A percentile compares a stretch with the other conserved stretches of the same genome.
Evolutionary conservation across 2,797 vertebrate species (phyloP).

Genomic region (Notamacropus eugenii): DNA sequence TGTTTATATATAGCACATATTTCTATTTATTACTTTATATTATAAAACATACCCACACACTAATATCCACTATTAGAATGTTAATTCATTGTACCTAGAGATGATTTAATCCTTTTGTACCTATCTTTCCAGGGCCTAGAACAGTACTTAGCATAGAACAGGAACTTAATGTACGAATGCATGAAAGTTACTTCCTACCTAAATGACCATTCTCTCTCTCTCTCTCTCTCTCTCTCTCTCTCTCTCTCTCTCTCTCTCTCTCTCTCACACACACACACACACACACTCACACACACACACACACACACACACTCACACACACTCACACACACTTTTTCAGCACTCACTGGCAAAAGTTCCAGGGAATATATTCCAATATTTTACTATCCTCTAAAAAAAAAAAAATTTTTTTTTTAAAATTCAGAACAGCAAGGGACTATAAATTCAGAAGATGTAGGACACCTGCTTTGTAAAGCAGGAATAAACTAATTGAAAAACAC

Average conservation of each 20-base stretch:
- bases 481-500: constrained; percentile 5
- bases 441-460: background rate
- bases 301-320: no score
- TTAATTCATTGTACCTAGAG: background rate
- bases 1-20: background rate
- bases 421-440: background rate
- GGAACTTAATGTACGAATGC: background rate
- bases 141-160: background rate
- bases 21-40: background rate
- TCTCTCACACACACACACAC: no score
- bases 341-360: background rate
- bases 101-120: background rate
- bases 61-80: background rate
- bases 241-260: no score
- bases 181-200: no score
- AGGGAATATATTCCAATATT: no score
- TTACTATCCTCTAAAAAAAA: no score
- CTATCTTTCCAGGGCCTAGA: background rate
- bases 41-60: background rate
- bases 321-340: background rate
- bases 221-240: no score
- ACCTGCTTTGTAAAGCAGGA: background rate
- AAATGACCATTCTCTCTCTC: background rate
- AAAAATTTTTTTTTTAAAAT: no score
- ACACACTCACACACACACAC: no score